phyloP scores from a whole-genome alignment of 2,888 invertebrate species.

The Xestia sexstrigata region DNA sequence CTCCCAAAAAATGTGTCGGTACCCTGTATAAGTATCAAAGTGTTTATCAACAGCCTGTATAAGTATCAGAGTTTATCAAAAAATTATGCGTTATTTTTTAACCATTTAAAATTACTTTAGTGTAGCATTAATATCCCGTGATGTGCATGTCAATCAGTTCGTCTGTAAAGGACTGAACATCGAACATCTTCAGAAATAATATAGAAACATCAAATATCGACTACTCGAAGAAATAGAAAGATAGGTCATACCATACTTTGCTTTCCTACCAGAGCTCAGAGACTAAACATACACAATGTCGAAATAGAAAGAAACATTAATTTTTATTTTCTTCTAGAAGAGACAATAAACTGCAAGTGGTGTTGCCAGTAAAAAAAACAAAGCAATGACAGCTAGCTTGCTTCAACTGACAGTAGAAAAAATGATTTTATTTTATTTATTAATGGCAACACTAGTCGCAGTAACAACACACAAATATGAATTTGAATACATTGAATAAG shows the following conservation, averaged over 20 bases:
- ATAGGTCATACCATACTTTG: slow-evolving; percentile 64
- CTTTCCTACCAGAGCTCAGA: slow-evolving; percentile 57
- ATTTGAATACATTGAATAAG: slow-evolving; percentile 58
- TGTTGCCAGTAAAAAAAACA: slow-evolving; percentile 45
- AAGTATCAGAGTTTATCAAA: not conserved
- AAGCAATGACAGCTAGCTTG: not conserved
- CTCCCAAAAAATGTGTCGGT: not conserved
- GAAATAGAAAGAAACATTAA: slow-evolving; percentile 64
- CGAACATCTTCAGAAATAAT: slow-evolving; percentile 74
- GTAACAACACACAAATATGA: slow-evolving; percentile 57
- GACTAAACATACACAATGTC: slow-evolving; percentile 64
- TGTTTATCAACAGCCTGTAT: not conserved
- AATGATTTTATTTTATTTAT: not conserved
- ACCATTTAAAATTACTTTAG: slow-evolving; percentile 3
- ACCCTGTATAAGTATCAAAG: not conserved
- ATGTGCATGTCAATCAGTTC: slow-evolving; percentile 77
- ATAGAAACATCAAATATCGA: slow-evolving; percentile 76
- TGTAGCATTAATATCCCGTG: slow-evolving; percentile 49
- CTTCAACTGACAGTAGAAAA: not conserved
- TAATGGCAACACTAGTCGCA: slow-evolving; percentile 55
- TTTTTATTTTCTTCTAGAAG: slow-evolving; percentile 49
- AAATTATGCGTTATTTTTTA: not conserved
- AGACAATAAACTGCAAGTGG: slow-evolving; percentile 45
- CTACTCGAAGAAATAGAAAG: slow-evolving; percentile 73
- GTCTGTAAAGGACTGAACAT: slow-evolving; percentile 73